Evolutionary conservation across 2,797 vertebrate species (phyloP).

Genomic region (Serranus cabrilla): DNA sequence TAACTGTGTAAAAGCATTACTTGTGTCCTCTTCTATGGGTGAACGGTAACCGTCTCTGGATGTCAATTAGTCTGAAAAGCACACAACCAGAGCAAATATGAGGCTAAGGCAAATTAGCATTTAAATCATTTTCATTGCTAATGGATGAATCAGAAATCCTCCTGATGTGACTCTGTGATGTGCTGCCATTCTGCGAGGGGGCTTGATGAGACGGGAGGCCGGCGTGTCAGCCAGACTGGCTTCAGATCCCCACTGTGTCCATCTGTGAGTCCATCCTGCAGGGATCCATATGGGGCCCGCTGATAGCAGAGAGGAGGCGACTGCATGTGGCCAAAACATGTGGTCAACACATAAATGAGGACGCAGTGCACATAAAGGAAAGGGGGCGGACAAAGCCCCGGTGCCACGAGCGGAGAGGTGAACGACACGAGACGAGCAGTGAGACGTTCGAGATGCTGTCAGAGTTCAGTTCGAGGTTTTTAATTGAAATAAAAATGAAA

Average conservation of each 20-base stretch:
- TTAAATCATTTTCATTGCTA: slow-evolving; percentile 70
- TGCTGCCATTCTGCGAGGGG: slow-evolving; percentile 68
- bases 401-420: background rate
- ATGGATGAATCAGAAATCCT: slow-evolving; percentile 66
- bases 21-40: slow-evolving; percentile 32
- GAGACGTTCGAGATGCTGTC: background rate
- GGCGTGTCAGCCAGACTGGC: slow-evolving; percentile 58
- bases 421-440: background rate
- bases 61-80: slow-evolving; percentile 64
- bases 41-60: slow-evolving; percentile 30
- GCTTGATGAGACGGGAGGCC: slow-evolving; percentile 54
- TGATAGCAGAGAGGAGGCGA: slow-evolving; percentile 67
- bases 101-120: slow-evolving; percentile 66
- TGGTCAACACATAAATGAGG: slow-evolving; percentile 72
- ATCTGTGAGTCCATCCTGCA: slow-evolving; percentile 76
- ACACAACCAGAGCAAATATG: slow-evolving; percentile 49
- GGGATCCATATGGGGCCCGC: slow-evolving; percentile 64
- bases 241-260: slow-evolving; percentile 73
- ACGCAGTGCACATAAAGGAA: slow-evolving; percentile 23
- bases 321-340: slow-evolving; percentile 76
- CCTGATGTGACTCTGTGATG: slow-evolving; percentile 75
- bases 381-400: slow-evolving; percentile 12
- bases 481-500: background rate
- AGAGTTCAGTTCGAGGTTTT: background rate
- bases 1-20: slow-evolving; percentile 21